phyloP scores from a whole-genome alignment of 2,888 invertebrate genomes.

The Chaitophorus viminalis region DNA sequence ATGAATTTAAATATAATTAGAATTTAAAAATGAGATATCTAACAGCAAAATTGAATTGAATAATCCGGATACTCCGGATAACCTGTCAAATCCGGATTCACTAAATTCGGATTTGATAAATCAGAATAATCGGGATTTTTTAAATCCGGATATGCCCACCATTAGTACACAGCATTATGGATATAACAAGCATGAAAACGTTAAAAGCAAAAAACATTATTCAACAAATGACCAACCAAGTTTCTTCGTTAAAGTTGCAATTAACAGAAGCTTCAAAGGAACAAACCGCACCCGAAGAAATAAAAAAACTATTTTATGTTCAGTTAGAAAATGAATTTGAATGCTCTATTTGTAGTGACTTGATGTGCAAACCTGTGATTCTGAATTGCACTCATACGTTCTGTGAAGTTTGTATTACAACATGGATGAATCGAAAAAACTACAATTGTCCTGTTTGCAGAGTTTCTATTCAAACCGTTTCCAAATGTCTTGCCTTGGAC shows the following conservation, averaged over 20 bases:
- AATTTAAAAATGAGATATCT: too few relatives aligned
- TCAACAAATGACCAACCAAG: not conserved
- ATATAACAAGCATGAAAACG: not conserved
- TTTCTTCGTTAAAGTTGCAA: too few relatives aligned
- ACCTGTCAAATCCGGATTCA: too few relatives aligned
- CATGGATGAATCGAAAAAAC: conserved; percentile 14
- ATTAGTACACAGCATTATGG: not conserved
- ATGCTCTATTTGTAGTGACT: conserved; percentile 49
- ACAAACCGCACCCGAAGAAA: too few relatives aligned
- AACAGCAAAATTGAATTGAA: too few relatives aligned
- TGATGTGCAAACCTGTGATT: not conserved
- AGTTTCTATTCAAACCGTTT: not conserved
- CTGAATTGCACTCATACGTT: conserved; percentile 34
- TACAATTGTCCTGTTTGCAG: conserved; percentile 30
- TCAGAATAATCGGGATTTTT: too few relatives aligned
- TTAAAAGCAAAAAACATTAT: not conserved
- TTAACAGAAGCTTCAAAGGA: not conserved
- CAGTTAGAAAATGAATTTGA: conserved; percentile 38
- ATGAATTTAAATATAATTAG: too few relatives aligned
- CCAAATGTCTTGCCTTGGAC: not conserved
- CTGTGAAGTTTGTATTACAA: conserved; percentile 16
- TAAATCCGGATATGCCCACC: too few relatives aligned
- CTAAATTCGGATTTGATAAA: too few relatives aligned
- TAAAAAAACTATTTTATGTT: not conserved
- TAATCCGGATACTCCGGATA: too few relatives aligned